Conservation (phyloP, 2,113 vertebrate species). For the Pelecanoides urinatrix region DNA sequence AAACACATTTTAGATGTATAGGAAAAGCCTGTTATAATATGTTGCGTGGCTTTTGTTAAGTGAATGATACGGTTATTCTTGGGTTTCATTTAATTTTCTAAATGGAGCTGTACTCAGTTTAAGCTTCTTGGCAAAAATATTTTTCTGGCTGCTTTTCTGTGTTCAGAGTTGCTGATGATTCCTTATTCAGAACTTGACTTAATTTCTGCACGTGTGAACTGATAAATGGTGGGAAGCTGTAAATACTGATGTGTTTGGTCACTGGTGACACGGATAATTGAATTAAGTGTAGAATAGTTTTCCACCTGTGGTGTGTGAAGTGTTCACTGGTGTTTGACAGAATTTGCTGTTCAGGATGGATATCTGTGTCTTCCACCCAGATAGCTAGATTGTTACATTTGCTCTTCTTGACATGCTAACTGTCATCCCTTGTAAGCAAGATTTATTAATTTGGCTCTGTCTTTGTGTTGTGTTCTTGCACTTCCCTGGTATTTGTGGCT, state of each 20-base stretch:
- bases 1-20: background rate
- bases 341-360: background rate
- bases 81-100: background rate
- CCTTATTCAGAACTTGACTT: background rate
- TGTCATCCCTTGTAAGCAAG: background rate
- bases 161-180: background rate
- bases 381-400: background rate
- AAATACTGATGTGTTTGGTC: conserved; percentile 5
- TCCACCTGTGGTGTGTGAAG: background rate
- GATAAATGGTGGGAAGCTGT: background rate
- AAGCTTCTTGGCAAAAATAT: background rate
- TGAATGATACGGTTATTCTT: background rate
- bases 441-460: background rate
- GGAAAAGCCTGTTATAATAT: background rate
- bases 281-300: background rate
- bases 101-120: background rate
- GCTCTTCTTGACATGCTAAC: background rate
- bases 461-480: background rate
- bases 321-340: background rate
- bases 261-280: background rate
- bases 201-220: background rate
- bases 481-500: background rate
- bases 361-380: background rate
- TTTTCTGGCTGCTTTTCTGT: background rate
- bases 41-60: background rate